Percentiles rank a stretch among this genome's conserved stretches.
These are phyloP conservation scores for Phortica okadai DNA, from an alignment of 2,888 invertebrate genomes.

Conservation along the genomic window DNA sequence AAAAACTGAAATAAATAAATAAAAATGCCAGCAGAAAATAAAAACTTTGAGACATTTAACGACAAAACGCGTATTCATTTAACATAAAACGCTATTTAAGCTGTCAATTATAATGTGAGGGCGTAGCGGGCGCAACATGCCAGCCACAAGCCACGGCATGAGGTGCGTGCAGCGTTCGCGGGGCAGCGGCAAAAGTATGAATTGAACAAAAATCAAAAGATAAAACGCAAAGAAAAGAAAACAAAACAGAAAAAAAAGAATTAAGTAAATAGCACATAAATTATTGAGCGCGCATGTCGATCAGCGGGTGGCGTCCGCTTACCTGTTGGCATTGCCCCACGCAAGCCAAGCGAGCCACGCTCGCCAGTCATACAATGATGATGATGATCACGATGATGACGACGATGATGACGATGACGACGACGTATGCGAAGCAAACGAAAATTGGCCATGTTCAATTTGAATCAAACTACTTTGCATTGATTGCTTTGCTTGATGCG, in stretches of 20 bases:
- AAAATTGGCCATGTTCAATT: slow-evolving; percentile 34
- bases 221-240: no score
- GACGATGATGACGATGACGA: background rate
- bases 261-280: slow-evolving; percentile 29
- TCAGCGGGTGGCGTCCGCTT: slow-evolving; percentile 30
- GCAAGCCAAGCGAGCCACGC: slow-evolving; percentile 2
- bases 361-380: background rate
- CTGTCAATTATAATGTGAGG: slow-evolving; percentile 28
- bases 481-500: slow-evolving; percentile 29
- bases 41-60: slow-evolving; percentile 28
- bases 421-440: slow-evolving; percentile 4
- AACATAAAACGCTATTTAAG: slow-evolving; percentile 34
- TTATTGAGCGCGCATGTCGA: slow-evolving; percentile 30
- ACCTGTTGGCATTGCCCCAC: slow-evolving; percentile 30
- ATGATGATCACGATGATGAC: background rate
- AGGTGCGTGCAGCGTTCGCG: background rate
- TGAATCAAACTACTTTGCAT: slow-evolving; percentile 34
- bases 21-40: background rate
- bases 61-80: slow-evolving; percentile 32
- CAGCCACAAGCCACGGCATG: background rate
- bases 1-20: background rate
- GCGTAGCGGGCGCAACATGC: background rate
- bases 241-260: background rate
- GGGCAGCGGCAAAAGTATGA: background rate
- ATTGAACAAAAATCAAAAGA: background rate